Percentiles rank a stretch among this genome's conserved stretches.
phyloP scores from a whole-genome alignment of 2,797 vertebrate species.

The Zenarchopterus dispar region DNA sequence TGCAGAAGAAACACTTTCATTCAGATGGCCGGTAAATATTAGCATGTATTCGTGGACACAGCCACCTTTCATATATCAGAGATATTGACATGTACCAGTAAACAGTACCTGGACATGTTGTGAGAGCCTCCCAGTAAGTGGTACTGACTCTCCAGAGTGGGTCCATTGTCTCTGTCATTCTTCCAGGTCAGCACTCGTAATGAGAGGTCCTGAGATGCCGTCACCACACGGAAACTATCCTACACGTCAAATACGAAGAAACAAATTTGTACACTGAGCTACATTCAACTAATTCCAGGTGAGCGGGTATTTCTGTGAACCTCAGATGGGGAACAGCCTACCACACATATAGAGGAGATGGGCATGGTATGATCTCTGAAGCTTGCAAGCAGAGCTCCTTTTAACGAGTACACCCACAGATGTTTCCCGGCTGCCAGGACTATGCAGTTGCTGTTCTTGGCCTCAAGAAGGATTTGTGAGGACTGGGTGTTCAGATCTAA shows the following conservation, averaged over 20 bases:
- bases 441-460: slow-evolving; percentile 75
- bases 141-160: slow-evolving; percentile 78
- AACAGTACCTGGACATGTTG: slow-evolving; percentile 78
- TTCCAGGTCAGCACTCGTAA: slow-evolving; percentile 78
- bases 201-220: slow-evolving; percentile 84
- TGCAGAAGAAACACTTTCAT: neutral
- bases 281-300: neutral
- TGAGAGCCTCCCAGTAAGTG: slow-evolving; percentile 82
- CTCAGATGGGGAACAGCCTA: slow-evolving; percentile 52
- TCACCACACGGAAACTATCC: slow-evolving; percentile 83
- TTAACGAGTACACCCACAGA: slow-evolving; percentile 79
- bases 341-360: slow-evolving; percentile 85
- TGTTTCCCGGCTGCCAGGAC: slow-evolving; percentile 67
- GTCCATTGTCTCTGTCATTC: slow-evolving; percentile 61
- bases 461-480: slow-evolving; percentile 71
- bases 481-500: slow-evolving; percentile 24
- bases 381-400: slow-evolving; percentile 76
- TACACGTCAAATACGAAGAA: slow-evolving; percentile 37
- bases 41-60: neutral
- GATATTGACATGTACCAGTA: neutral
- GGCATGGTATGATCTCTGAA: slow-evolving; percentile 85
- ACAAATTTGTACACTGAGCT: neutral
- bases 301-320: neutral
- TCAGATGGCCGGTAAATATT: neutral
- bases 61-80: neutral